Evolutionary conservation across 2,797 vertebrate species (phyloP).

Genomic region (Paramormyrops hopkinsi): DNA sequence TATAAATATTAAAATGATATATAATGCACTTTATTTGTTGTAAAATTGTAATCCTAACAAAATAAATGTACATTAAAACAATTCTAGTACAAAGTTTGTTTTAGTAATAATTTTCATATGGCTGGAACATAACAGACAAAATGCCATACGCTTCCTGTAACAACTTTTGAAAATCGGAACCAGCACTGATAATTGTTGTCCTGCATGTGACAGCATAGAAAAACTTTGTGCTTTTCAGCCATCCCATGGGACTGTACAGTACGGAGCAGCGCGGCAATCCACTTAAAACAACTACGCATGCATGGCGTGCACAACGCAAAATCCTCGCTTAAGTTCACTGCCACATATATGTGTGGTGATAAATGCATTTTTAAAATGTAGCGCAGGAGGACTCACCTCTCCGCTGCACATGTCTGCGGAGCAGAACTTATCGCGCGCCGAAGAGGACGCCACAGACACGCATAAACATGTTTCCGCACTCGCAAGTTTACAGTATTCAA

Average conservation of each 20-base stretch:
- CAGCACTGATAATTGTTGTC: background rate
- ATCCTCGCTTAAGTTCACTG: background rate
- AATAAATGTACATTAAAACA: background rate
- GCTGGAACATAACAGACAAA: background rate
- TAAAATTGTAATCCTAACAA: background rate
- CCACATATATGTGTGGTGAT: background rate
- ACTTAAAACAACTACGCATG: background rate
- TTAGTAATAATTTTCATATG: background rate
- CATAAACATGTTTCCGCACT: conserved; percentile 38
- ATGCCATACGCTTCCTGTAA: background rate
- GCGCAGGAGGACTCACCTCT: conserved; percentile 31
- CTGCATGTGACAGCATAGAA: background rate
- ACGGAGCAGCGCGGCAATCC: background rate
- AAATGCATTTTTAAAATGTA: background rate
- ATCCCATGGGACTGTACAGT: background rate
- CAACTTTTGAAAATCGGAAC: background rate
- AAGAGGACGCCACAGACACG: conserved; percentile 23
- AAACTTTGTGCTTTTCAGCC: background rate
- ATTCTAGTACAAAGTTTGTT: background rate
- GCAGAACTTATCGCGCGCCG: conserved; percentile 47
- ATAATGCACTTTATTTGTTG: background rate
- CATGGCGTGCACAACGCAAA: background rate
- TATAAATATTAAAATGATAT: background rate
- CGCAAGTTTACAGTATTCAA: conserved; percentile 35
- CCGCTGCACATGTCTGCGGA: conserved; percentile 36